Evolutionary conservation across 2,888 invertebrate genomes (phyloP), one percentile per base, ranked within the genome.

Genomic region (Villa cingulata): DNA sequence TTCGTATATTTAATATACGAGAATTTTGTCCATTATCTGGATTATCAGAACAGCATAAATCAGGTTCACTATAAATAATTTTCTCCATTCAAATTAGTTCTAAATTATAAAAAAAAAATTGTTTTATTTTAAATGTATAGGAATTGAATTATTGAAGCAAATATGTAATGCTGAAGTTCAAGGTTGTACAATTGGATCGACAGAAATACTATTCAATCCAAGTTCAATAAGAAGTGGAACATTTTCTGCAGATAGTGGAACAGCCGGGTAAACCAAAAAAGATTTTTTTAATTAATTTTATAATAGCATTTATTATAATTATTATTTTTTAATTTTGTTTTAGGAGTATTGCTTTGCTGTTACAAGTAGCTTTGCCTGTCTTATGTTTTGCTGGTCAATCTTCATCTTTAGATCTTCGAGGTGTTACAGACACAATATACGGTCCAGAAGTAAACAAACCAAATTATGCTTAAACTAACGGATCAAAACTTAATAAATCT

Each of bases 391-490:
- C 80, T 1, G 68, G 74, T 42, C 68, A 68, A 0, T 59, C 71
- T 0, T 74, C 81, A 0, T 72, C 71, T 0, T 61, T 94, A 36
- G 74, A 75, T 38, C 71, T 91, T 1, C 74, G 73, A 56, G 88
- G 88, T 10, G 94, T 92, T 15, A 94, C 94, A 19, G 90, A 94
- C 68, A 87, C 86, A 0, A 83, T 84, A 37, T 86, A 90, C 85
- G 89, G 92, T 0, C 94, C 94, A 1, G 91, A 86, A 42, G 58
- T 52, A 46, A n/a, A n/a, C n/a, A n/a, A n/a, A n/a, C n/a, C n/a
- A n/a, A n/a, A 32, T 18, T 36, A 39, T 4, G 7, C 12, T 6
- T 15, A 20, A 19, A 10, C n/a, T n/a, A n/a, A n/a, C n/a, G n/a
- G n/a, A n/a, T n/a, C n/a, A n/a, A n/a, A n/a, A n/a, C n/a, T n/a